A percentile compares a stretch with the other conserved stretches of the same genome.
These are phyloP conservation scores for Agriopis aurantiaria DNA, from an alignment of 2,888 invertebrate genomes.

Conservation along the genomic window DNA sequence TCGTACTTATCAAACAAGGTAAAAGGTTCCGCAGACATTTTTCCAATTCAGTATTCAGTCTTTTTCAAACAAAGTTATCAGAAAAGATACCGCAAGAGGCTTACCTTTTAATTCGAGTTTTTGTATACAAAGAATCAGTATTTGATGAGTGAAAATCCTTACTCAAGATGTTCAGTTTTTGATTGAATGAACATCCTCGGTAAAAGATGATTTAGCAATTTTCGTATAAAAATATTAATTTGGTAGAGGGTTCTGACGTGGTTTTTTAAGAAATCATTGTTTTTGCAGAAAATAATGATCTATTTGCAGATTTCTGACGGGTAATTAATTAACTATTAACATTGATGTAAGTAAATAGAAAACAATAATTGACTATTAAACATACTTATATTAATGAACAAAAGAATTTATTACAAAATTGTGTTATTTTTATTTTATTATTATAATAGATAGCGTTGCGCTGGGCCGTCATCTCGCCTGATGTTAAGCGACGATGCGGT, in stretches of 20 bases:
- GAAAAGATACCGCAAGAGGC: conserved; percentile 42
- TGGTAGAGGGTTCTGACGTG: background rate
- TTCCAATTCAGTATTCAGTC: conserved; percentile 18
- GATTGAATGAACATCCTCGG: conserved; percentile 21
- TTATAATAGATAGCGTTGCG: too few species aligned
- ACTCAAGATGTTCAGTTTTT: conserved; percentile 17
- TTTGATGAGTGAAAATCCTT: conserved; percentile 37
- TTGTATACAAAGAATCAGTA: conserved; percentile 38
- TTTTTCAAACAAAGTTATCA: conserved; percentile 11
- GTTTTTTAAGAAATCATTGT: background rate
- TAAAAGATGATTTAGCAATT: conserved; percentile 27
- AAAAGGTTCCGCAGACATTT: conserved; percentile 1
- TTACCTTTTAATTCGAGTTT: conserved; percentile 49
- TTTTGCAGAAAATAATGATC: conserved; percentile 11
- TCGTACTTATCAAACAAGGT: background rate
- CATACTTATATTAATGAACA: too few species aligned
- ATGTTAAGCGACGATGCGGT: too few species aligned
- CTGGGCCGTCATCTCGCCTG: too few species aligned
- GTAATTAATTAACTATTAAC: conserved; percentile 1
- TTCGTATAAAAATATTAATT: conserved; percentile 16
- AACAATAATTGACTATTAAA: too few species aligned
- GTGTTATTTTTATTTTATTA: too few species aligned
- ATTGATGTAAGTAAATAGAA: too few species aligned
- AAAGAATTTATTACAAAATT: too few species aligned
- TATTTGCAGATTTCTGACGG: background rate